phyloP scores from a whole-genome alignment of 1,140 invertebrate genomes.

The Drosophila lacteicornis region DNA sequence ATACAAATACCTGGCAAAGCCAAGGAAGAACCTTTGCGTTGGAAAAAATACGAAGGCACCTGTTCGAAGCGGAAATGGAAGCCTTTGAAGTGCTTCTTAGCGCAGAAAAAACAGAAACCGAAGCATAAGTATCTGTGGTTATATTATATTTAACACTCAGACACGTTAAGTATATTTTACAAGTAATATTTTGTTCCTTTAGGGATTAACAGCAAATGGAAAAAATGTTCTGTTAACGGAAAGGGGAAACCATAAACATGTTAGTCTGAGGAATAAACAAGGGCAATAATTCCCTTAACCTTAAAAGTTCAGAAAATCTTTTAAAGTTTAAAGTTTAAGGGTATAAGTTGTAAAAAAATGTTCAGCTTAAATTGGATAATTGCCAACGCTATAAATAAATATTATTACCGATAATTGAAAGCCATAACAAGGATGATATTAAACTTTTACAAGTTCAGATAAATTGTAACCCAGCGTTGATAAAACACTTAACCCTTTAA shows the following conservation, averaged over 20 bases:
- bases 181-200: background rate
- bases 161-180: background rate
- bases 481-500: background rate
- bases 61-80: constrained; percentile 32
- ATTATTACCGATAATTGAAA: too few relatives aligned
- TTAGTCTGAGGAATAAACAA: background rate
- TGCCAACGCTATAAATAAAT: too few relatives aligned
- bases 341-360: background rate
- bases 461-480: background rate
- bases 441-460: too few relatives aligned
- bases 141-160: constrained; percentile 25
- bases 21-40: constrained; percentile 1
- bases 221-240: background rate
- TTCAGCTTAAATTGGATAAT: background rate
- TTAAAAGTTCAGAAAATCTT: background rate
- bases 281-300: background rate
- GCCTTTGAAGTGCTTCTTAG: constrained; percentile 41
- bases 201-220: constrained; percentile 15
- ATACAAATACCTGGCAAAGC: constrained; percentile 62
- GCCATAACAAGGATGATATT: too few relatives aligned
- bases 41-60: constrained; percentile 2
- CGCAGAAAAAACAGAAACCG: constrained; percentile 11
- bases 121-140: constrained; percentile 16
- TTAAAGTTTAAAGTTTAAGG: background rate
- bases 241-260: constrained; percentile 3